These are phyloP conservation scores for Phoenicopterus ruber DNA, from an alignment of 2,113 vertebrate genomes.

Conservation along the genomic window DNA sequence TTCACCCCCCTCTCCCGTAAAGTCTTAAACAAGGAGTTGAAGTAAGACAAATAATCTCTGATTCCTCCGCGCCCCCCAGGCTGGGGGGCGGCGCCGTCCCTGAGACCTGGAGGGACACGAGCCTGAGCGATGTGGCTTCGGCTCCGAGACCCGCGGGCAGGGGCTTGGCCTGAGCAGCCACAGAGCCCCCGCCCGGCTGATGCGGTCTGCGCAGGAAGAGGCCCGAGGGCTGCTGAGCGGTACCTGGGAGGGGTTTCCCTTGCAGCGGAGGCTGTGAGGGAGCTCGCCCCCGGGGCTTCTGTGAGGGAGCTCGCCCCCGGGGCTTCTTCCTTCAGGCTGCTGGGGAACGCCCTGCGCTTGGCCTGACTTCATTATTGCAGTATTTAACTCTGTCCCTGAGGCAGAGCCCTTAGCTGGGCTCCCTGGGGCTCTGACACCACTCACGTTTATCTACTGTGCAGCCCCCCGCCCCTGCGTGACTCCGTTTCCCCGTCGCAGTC, in stretches of 20 bases:
- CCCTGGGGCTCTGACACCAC: too few relatives aligned
- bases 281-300: too few relatives aligned
- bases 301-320: accelerated
- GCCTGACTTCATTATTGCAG: background rate
- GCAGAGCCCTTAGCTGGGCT: background rate
- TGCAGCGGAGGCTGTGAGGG: background rate
- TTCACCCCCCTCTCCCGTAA: background rate
- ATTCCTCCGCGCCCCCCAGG: background rate
- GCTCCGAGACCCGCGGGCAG: too few relatives aligned
- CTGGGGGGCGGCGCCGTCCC: accelerated
- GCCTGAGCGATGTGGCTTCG: too few relatives aligned
- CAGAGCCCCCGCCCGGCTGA: too few relatives aligned
- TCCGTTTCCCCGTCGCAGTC: background rate
- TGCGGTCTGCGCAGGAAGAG: too few relatives aligned
- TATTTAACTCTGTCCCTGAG: accelerated
- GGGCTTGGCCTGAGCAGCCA: too few relatives aligned
- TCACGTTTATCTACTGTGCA: too few relatives aligned
- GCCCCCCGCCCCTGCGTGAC: too few relatives aligned
- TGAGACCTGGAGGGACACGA: too few relatives aligned
- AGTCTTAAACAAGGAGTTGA: background rate
- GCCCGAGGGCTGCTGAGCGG: too few relatives aligned
- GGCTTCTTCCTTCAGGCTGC: accelerated
- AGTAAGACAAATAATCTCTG: accelerated
- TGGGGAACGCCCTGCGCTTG: accelerated
- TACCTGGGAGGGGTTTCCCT: accelerated